Base-by-base conservation (phyloP, 2,797 vertebrate species). In the Parauchenoglanis punctatus region DNA sequence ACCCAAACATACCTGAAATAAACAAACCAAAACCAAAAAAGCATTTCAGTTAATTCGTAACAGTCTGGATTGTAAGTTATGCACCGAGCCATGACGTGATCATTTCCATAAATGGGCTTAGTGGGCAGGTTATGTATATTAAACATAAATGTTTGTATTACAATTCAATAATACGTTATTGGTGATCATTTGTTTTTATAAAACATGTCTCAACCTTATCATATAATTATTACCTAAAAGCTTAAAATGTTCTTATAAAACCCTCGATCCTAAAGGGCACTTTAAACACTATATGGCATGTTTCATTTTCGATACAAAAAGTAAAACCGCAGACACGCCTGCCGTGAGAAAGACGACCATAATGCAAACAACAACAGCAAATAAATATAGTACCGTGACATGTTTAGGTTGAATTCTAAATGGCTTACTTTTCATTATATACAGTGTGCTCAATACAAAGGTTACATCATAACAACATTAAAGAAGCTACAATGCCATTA, bases 11-110 rank as follows among this genome's bases (percentile, higher is more conserved):
- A 76, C 35, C 2, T 2, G 3, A 82, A 86, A 81, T 31, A 28
- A 59, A 68, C 2, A 15, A 52, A 67, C 17, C 31, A 35, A 31
- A 12, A 72, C 15, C 8, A 67, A 58, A 58, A 68, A 35, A 46
- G 15, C 6, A 28, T 75, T 78, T n/a, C 28, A 77, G 7, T 31
- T 65, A 23, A 68, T 81, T 46, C 76, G 61, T 87, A 90, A 89
- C 88, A 89, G 88, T 90, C 89, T 70, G 82, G 17, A 61, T 46
- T 40, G 23, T 15, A 61, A 40, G 20, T 56, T 10, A 28, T 12
- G 10, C 28, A 4, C 31, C 2, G 2, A 63, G 25, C 35, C 18
- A 61, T 25, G 46, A 52, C 5, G 73, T 58, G 28, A 63, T 76
- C 56, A 0, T 76, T 61, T 49, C 6, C 25, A 31, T 78, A 20